phyloP scores from a whole-genome alignment of 2,888 invertebrate species.

The Polietes domitor region DNA sequence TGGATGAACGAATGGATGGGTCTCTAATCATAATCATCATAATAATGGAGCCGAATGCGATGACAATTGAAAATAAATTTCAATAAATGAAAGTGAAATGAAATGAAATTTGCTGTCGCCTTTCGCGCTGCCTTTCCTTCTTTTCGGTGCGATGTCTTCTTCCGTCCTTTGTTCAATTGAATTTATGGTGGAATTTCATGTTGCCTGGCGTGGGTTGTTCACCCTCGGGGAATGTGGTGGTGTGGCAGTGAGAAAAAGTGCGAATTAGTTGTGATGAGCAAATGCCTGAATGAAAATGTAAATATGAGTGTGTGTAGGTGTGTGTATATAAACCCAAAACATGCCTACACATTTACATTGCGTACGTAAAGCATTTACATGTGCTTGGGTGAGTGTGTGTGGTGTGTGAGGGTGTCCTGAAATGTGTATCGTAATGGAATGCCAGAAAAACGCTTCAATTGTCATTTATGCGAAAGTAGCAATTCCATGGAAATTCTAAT shows the following conservation, averaged over 20 bases:
- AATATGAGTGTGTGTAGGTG: too few relatives aligned
- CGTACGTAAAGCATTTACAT: neutral
- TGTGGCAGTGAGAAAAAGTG: neutral
- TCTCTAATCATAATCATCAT: conserved; percentile 2
- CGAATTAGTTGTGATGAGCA: conserved; percentile 7
- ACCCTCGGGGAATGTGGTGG: neutral
- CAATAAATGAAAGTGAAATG: conserved; percentile 43
- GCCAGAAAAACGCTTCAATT: conserved; percentile 42
- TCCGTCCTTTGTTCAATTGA: conserved; percentile 1
- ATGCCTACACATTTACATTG: neutral
- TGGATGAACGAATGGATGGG: neutral
- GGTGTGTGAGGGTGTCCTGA: too few relatives aligned
- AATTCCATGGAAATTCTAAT: conserved; percentile 30
- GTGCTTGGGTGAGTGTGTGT: neutral
- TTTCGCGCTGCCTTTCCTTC: neutral
- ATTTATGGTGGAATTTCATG: conserved; percentile 20
- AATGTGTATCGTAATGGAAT: conserved; percentile 23
- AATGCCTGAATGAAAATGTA: conserved; percentile 15
- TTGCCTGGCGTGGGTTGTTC: neutral
- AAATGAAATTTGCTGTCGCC: conserved; percentile 42
- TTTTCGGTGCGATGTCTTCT: neutral
- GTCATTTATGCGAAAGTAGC: conserved; percentile 49
- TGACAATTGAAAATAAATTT: conserved; percentile 50
- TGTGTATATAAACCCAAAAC: neutral
- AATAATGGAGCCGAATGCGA: neutral